Evolutionary conservation across 2,113 vertebrate species (phyloP), one percentile per base, ranked within the genome.

Genomic region (Triplophysa siluroides): DNA sequence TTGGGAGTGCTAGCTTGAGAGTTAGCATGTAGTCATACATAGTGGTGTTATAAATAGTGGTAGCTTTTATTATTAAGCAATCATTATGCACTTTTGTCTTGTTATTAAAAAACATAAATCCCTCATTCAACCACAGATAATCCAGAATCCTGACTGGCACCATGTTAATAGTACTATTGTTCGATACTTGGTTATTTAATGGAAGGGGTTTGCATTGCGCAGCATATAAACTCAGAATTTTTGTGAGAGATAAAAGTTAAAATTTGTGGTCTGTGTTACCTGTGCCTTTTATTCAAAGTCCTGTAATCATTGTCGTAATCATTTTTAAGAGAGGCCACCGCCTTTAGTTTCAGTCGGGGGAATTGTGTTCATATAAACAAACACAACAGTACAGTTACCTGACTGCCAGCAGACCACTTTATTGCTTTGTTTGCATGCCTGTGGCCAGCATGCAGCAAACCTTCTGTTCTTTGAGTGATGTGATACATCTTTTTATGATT

Each of bases 261-360:
- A 14, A 81, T 65, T 67, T 79, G 71, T 84, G 78, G 84, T 84
- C 71, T 82, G 84, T 78, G 83, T 90, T 81, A 88, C 82, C 83
- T 81, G 91, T 93, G 92, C 92, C 92, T 93, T 92, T 80, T 70
- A 81, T 86, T 70, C 18, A 58, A 41, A 71, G 43, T 82, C 79
- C 63, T 83, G 80, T 72, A 68, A 60, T 45, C 73, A 10, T 29
- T 4, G 19, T 38, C 63, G 52, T 54, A 52, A 52, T 52, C 16
- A 18, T 9, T 70, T 64, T 81, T 21, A 45, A 23, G 38, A 79
- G 70, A 66, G 76, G 26, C 65, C 71, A 86, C 78, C 78, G 87
- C 82, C 83, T 83, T 71, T 83, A 67, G 75, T 76, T 83, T 84
- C 82, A 41, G 26, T 54, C 11, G 19, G 72, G 79, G 76, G 77